Evolutionary conservation across 1,140 invertebrate species (phyloP), one percentile per base, ranked within the genome.

Genomic region (Euwallacea fornicatus): DNA sequence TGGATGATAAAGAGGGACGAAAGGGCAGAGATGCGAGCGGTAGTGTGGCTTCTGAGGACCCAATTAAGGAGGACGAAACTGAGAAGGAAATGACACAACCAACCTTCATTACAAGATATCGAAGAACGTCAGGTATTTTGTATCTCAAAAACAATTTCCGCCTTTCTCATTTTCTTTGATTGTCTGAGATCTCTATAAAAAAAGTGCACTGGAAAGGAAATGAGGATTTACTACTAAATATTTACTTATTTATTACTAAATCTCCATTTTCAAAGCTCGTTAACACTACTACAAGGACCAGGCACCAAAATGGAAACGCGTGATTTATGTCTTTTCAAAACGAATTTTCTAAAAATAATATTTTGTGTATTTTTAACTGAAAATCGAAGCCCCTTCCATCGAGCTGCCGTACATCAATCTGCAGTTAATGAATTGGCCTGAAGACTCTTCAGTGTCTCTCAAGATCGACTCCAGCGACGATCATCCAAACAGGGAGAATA

Each of bases 371-470:
- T 71, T 67, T 62, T 43, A 50, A 53, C 55, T 11, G 43, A 58
- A 60, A 42, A 53, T 61, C 9, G 56, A 69, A 65, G 66, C 56
- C 44, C 55, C 69, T 4, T 21, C 15, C n/a, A 21, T 74, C 7
- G 73, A 74, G 62, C 74, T 76, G 7, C 67, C 74, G 9, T 78
- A 78, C 65, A 46, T 78, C 53, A 78, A 76, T 70, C 75, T 75
- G 4, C 66, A 73, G 58, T 16, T 76, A 47, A 64, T 44, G 9
- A 68, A 41, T 53, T 78, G 76, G 76, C 70, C 72, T 46, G 72
- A 74, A 64, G 72, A 75, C 10, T 76, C 76, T 9, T 69, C 71
- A 71, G 73, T 66, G 15, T 75, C 76, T 7, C 74, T 75, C 59
- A 71, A 67, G 62, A 60, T 73, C n/a, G 75, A 74, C 10, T 62